phyloP scores from a whole-genome alignment of 2,113 vertebrate genomes.

The Lagopus muta region DNA sequence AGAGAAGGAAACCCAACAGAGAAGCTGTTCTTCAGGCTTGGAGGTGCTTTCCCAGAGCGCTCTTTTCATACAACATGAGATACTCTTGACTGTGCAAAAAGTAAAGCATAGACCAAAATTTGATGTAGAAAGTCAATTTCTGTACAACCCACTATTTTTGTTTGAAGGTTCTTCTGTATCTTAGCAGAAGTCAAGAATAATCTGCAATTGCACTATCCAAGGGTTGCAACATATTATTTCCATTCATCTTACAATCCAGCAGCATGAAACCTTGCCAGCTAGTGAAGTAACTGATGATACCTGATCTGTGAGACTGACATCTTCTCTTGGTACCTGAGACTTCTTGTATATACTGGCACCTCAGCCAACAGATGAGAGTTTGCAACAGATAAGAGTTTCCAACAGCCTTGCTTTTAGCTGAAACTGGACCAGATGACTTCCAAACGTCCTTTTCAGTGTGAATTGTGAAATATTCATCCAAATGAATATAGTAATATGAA shows the following conservation, averaged over 20 bases:
- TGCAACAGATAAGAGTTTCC: not conserved
- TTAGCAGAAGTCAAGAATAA: not conserved
- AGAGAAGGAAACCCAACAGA: not conserved
- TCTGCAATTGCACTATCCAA: not conserved
- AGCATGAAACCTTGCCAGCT: not conserved
- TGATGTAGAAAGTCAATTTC: not conserved
- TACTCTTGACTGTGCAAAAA: not conserved
- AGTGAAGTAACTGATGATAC: not conserved
- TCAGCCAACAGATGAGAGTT: not conserved
- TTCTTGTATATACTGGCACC: not conserved
- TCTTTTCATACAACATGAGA: not conserved
- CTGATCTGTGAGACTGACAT: not conserved
- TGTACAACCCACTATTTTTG: not conserved
- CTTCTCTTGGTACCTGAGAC: not conserved
- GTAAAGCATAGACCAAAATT: not conserved
- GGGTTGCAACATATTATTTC: not conserved
- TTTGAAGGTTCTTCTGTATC: not conserved
- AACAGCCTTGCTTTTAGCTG: not conserved
- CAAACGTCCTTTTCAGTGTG: not conserved
- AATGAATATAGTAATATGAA: not conserved
- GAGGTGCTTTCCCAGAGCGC: not conserved
- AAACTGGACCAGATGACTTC: not conserved
- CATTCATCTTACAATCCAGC: not conserved
- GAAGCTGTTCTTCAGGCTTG: not conserved
- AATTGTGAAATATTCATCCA: not conserved